A percentile compares a stretch with the other conserved stretches of the same genome.
phyloP scores from a whole-genome alignment of 1,140 invertebrate genomes.

The Diorhabda carinulata region DNA sequence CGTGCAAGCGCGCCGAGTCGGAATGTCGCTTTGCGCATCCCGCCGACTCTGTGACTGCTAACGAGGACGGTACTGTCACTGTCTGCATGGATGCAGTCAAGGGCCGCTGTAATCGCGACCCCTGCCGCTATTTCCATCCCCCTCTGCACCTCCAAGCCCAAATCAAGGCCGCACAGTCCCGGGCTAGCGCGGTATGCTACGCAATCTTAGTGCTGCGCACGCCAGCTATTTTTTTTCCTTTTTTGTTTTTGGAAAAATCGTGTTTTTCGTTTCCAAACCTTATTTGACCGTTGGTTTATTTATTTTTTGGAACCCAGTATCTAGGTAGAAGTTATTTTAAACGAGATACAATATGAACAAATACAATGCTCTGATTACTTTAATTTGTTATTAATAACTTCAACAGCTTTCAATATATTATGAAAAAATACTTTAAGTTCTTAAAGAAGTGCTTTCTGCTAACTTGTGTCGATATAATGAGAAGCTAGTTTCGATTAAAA shows the following conservation, averaged over 20 bases:
- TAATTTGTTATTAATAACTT: too few relatives aligned
- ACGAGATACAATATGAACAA: too few relatives aligned
- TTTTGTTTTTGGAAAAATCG: conserved; percentile 25
- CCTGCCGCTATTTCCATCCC: conserved; percentile 96
- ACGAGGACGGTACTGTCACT: conserved; percentile 93
- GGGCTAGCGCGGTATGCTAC: conserved; percentile 90
- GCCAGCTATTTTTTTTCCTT: conserved; percentile 40
- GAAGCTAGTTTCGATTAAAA: too few relatives aligned
- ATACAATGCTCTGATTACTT: too few relatives aligned
- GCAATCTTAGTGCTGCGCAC: conserved; percentile 51
- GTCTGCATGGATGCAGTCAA: conserved; percentile 99
- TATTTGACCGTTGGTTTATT: conserved; percentile 31
- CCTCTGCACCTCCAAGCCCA: conserved; percentile 97
- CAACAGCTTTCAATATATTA: too few relatives aligned
- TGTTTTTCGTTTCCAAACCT: conserved; percentile 29
- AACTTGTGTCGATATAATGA: too few relatives aligned
- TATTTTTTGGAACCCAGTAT: not conserved
- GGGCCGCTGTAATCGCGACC: conserved; percentile 91
- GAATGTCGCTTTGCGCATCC: conserved; percentile 98
- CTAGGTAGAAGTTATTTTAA: not conserved
- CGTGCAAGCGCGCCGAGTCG: conserved; percentile 91
- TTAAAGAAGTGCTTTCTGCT: too few relatives aligned
- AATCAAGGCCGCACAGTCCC: conserved; percentile 94
- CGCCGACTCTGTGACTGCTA: conserved; percentile 87
- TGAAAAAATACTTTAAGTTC: too few relatives aligned